A percentile compares a stretch with the other conserved stretches of the same genome.
Conservation (phyloP, 2,113 vertebrate species). For the Stegostoma tigrinum region DNA sequence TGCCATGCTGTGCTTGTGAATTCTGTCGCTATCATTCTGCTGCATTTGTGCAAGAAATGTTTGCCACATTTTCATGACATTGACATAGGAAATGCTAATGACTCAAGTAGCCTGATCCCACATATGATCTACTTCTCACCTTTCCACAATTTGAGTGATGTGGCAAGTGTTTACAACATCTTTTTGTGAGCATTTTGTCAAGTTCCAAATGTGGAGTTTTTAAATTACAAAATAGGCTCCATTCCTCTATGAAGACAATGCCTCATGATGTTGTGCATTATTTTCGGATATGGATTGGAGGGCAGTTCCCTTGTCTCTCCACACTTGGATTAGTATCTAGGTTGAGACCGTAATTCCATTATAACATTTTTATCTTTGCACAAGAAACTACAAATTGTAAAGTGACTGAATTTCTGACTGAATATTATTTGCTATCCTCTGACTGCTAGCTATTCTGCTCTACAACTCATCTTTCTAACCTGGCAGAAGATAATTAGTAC, state of each 20-base stretch:
- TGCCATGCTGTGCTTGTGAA: not conserved
- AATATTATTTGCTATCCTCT: not conserved
- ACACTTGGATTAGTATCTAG: not conserved
- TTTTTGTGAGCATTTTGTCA: not conserved
- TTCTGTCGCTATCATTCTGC: not conserved
- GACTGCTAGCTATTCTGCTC: not conserved
- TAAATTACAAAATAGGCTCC: not conserved
- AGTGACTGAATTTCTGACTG: not conserved
- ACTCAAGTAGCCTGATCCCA: not conserved
- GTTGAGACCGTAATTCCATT: not conserved
- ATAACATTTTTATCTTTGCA: not conserved
- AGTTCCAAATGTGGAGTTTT: not conserved
- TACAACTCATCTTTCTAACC: not conserved
- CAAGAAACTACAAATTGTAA: not conserved
- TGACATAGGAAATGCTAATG: not conserved
- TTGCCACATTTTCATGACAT: not conserved
- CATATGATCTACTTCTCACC: not conserved
- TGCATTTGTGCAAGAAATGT: not conserved
- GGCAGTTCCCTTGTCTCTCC: not conserved
- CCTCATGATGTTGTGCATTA: not conserved
- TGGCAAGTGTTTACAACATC: not conserved
- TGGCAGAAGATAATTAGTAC: not conserved
- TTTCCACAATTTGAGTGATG: not conserved
- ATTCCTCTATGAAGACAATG: not conserved
- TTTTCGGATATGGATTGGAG: not conserved